Evolutionary conservation across 2,113 vertebrate genomes (phyloP).

Genomic region (Hyaena hyaena): DNA sequence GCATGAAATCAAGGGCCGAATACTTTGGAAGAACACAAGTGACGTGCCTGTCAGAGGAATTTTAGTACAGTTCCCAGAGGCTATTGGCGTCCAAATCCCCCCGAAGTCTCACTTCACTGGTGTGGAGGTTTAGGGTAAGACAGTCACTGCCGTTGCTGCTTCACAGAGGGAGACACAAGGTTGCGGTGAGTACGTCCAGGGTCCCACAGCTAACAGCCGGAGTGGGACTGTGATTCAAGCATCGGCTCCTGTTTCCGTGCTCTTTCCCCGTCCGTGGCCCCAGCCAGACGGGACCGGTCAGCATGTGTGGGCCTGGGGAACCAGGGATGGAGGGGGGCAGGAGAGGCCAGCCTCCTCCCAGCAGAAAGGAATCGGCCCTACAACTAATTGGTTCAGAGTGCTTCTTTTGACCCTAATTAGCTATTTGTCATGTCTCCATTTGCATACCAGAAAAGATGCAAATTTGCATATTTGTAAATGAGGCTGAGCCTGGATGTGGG

Average conservation of each 20-base stretch:
- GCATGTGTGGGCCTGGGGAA: background rate
- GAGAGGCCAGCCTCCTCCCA: conserved; percentile 55
- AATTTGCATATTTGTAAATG: conserved; percentile 96
- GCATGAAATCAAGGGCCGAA: background rate
- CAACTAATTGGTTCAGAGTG: conserved; percentile 92
- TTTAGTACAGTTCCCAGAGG: background rate
- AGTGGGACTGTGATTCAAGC: background rate
- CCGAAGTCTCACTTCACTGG: background rate
- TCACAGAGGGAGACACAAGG: background rate
- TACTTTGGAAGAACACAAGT: background rate
- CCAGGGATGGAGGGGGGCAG: background rate
- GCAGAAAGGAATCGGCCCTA: conserved; percentile 79
- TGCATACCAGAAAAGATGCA: conserved; percentile 95
- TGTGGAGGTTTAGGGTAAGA: background rate
- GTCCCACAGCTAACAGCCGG: background rate
- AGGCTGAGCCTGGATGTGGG: conserved; percentile 88
- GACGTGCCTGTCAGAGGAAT: background rate
- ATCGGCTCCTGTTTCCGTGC: background rate
- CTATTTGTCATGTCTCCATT: conserved; percentile 93
- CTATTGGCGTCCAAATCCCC: background rate
- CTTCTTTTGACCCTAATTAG: conserved; percentile 98
- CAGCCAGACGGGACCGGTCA: background rate
- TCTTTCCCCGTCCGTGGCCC: background rate
- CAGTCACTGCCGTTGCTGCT: background rate
- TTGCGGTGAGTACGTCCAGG: background rate